Base-by-base conservation (phyloP, 30 jellyfish, hydroid and myxozoan species). In the Pseudorhiza aurosa region DNA sequence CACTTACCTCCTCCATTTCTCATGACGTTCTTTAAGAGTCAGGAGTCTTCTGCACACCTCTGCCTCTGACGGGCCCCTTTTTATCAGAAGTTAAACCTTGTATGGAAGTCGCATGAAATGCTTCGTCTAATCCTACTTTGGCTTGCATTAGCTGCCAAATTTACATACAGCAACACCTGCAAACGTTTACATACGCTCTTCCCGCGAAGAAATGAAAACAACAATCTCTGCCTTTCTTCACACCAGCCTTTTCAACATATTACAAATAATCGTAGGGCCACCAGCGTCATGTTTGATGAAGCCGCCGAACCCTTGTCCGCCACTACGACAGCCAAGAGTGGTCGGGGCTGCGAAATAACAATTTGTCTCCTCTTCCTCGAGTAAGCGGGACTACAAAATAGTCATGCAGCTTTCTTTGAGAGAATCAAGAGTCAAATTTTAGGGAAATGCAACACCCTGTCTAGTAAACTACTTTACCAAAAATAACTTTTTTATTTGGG, bases 151-250 rank as follows among this genome's bases (percentile, higher is more conserved):
- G 69, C 72, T 77, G 89, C 58, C 40, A 76, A 68, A 45, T 77
- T 51, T 70, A 28, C 70, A 31, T 47, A 60, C 68, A 63, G 76
- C 89, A 77, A 47, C 89, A 77, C 89, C 89, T 77, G 89, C 89
- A 77, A 46, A 63, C 42, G 89, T 77, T 77, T 77, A 77, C 89
- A 77, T 77, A 21, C 83, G 82, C 82, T 59, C 77, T 58, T 77
- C 59, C 73, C 77, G 51, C 53, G 77, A 39, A 64, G 77, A 64
- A 77, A 53, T 75, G 88, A 58, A 58, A 60, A 77, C 89, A 77
- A 77, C 70, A 25, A 40, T 55, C 89, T 59, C 70, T 44, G 88
- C 30, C 63, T 36, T n/a, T 59, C 74, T 77, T 51, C 77, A 50
- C 81, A 63, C 72, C 82, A 68, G 68, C 77, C 89, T 46, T 77